A percentile compares a stretch with the other conserved stretches of the same genome.
phyloP scores from a whole-genome alignment of 2,888 invertebrate genomes.

The Priocnemis perturbator region DNA sequence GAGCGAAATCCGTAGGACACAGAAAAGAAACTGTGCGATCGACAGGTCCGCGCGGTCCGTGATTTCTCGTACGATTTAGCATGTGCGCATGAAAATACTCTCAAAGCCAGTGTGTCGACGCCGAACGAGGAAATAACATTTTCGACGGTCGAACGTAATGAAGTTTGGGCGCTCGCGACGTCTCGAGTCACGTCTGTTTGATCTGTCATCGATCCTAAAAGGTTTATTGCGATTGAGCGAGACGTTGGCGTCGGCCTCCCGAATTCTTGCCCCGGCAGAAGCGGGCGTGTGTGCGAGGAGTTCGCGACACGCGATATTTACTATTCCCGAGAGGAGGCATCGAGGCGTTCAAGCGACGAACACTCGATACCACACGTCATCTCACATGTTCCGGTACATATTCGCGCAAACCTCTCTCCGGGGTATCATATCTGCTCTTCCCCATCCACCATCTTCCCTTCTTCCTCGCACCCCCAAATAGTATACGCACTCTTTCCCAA shows the following conservation, averaged over 20 bases:
- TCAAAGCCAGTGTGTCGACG: no score
- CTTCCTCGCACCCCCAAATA: constrained; percentile 9
- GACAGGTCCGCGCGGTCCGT: no score
- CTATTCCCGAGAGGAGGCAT: constrained; percentile 54
- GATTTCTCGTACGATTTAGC: no score
- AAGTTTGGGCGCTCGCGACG: no score
- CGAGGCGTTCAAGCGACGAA: constrained; percentile 66
- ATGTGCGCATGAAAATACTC: no score
- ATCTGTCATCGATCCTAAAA: no score
- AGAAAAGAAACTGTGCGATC: no score
- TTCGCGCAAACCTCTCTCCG: constrained; percentile 68
- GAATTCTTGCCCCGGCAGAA: constrained; percentile 22
- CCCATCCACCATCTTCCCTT: constrained; percentile 33
- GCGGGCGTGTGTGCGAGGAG: neutral
- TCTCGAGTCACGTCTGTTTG: no score
- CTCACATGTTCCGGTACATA: constrained; percentile 66
- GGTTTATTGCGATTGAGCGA: no score
- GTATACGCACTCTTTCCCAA: neutral
- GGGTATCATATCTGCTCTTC: constrained; percentile 63
- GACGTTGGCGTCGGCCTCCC: neutral
- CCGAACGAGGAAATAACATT: no score
- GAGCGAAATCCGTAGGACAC: no score
- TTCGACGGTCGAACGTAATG: no score
- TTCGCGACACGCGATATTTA: constrained; percentile 59
- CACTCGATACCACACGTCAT: constrained; percentile 70